Base-by-base conservation (phyloP, 1,140 invertebrate species). In the Contarinia nasturtii region DNA sequence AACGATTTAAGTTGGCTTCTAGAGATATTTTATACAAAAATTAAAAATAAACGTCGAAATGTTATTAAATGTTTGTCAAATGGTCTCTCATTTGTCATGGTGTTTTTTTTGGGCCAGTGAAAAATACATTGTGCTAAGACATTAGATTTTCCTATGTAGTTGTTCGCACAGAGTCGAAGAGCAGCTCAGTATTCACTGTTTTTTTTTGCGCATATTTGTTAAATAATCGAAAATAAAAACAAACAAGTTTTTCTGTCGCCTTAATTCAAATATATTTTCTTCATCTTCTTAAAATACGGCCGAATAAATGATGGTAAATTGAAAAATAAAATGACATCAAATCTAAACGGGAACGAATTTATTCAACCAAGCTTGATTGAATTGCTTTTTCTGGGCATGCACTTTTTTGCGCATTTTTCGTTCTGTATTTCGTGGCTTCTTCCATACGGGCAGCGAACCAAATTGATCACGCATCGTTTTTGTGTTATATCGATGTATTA, bases 381-480 rank as follows among this genome's bases (percentile, higher is more conserved):
- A 62, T 48, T 56, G 54, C 51, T 57, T 62, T 50, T 59, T 67
- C 55, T 50, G 56, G 20, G 33, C 53, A 57, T 52, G 63, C 56
- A 61, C 69, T 64, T 51, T 68, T 53, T 50, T 61, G 47, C 73
- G 72, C 47, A 72, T 74, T 44, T 67, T 64, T 52, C 70, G 72
- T 2, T 55, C 51, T 21, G 75, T 70, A 55, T 71, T 73, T 52
- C 71, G 59, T 43, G 59, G 65, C 45, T 67, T 72, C 63, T 76
- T 68, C 76, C 75, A 79, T 11, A 68, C 53, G 11, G 77, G 76
- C 57, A 76, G 79, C 48, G 74, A 70, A 18, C 77, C 77, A 56
- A 67, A 64, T 50, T 79, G 70, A 64, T 79, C 73, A 15, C 61
- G 58, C 51, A 79, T 62, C 1, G 75, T 79, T 52, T 67, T 77